Evolutionary conservation across 2,888 invertebrate species (phyloP).

Genomic region (Priocnemis perturbator): DNA sequence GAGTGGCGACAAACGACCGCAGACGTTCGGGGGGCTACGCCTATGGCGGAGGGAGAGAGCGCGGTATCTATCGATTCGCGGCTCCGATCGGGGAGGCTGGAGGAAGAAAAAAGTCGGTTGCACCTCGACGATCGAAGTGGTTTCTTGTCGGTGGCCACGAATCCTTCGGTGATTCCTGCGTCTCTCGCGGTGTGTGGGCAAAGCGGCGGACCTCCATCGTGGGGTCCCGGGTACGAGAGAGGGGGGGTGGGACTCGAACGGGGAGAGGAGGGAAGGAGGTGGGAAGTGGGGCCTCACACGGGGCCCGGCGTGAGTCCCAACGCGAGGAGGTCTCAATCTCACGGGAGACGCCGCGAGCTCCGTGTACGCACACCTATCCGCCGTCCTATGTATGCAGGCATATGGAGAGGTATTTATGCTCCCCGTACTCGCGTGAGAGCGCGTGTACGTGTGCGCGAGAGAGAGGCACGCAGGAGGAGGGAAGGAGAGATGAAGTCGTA

Average conservation of each 20-base stretch:
- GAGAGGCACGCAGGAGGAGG: conserved; percentile 23
- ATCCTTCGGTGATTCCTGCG: conserved; percentile 48
- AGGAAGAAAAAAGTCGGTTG: too few relatives aligned
- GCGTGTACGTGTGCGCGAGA: conserved; percentile 21
- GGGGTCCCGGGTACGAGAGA: conserved; percentile 35
- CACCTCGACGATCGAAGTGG: too few relatives aligned
- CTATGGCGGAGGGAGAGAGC: too few relatives aligned
- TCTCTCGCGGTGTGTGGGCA: conserved; percentile 62
- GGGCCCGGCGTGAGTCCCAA: conserved; percentile 66
- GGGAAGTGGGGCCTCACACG: conserved; percentile 57
- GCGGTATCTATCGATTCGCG: too few relatives aligned
- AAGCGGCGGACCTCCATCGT: conserved; percentile 57
- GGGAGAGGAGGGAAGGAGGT: conserved; percentile 20
- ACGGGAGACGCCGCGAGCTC: conserved; percentile 60
- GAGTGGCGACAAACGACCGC: too few relatives aligned
- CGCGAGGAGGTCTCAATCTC: conserved; percentile 70
- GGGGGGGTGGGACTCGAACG: conserved; percentile 21
- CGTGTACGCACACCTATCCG: conserved; percentile 23
- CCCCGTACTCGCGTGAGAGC: neutral
- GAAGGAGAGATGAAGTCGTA: conserved; percentile 44
- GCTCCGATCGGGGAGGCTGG: too few relatives aligned
- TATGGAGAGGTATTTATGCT: too few relatives aligned
- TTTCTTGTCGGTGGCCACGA: too few relatives aligned
- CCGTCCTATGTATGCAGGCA: neutral
- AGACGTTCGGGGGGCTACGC: too few relatives aligned